A percentile compares a stretch with the other conserved stretches of the same genome.
Conservation (phyloP, 2,113 vertebrate species). For the Sula dactylatra region DNA sequence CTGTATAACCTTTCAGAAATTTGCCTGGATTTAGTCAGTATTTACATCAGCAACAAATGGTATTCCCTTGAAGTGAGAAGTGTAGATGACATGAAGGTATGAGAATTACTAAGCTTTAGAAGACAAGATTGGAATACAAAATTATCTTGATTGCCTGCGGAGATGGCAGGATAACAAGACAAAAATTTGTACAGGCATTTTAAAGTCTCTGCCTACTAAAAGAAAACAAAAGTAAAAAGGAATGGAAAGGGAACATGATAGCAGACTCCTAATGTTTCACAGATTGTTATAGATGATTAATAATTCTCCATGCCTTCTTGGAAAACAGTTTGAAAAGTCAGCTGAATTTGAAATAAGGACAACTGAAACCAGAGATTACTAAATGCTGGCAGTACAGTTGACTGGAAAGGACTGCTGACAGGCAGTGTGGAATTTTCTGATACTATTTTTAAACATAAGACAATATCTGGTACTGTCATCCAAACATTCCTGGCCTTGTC, state of each 20-base stretch:
- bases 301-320: not conserved
- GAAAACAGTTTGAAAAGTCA: not conserved
- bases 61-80: not conserved
- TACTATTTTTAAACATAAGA: not conserved
- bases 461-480: not conserved
- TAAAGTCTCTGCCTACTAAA: not conserved
- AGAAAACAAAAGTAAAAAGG: not conserved
- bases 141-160: not conserved
- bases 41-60: not conserved
- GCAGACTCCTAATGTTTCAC: not conserved
- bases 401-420: not conserved
- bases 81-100: not conserved
- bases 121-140: not conserved
- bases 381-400: not conserved
- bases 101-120: not conserved
- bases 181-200: not conserved
- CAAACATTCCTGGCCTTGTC: not conserved
- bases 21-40: not conserved
- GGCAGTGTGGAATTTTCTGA: not conserved
- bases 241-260: not conserved
- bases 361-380: not conserved
- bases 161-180: not conserved
- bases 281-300: not conserved
- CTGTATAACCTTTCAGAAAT: not conserved
- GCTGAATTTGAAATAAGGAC: not conserved